phyloP scores from a whole-genome alignment of 2,888 invertebrate genomes.

The Orthosia gracilis region DNA sequence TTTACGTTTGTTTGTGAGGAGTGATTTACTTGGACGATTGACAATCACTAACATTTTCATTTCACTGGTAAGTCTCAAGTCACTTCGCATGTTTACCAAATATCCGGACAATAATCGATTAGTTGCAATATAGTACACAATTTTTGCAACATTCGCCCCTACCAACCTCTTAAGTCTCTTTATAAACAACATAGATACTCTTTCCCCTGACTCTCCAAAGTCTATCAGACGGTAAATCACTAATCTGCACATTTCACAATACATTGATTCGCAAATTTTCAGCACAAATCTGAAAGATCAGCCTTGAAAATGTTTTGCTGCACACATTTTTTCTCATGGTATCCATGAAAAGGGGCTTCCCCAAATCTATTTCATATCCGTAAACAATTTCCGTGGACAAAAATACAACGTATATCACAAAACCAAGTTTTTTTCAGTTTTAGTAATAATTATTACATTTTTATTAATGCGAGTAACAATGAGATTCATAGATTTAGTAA shows the following conservation, averaged over 20 bases:
- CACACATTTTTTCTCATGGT: conserved; percentile 77
- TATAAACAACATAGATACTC: too few species aligned
- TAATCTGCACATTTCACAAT: conserved; percentile 61
- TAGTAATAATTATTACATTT: too few species aligned
- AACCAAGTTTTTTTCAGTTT: conserved; percentile 2
- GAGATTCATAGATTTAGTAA: too few species aligned
- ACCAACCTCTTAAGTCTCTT: conserved; percentile 78
- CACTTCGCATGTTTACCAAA: conserved; percentile 75
- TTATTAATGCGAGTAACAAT: too few species aligned
- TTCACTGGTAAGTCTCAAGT: conserved; percentile 54
- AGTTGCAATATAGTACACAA: conserved; percentile 83
- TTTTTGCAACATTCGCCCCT: conserved; percentile 81
- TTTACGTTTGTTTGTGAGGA: conserved; percentile 1
- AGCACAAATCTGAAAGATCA: conserved; percentile 79
- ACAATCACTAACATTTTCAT: conserved; percentile 46
- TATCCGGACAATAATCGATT: conserved; percentile 83
- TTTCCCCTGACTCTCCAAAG: conserved; percentile 76
- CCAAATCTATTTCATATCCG: neutral
- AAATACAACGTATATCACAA: too few species aligned
- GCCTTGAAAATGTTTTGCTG: conserved; percentile 74
- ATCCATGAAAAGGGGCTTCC: conserved; percentile 70
- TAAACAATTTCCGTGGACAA: too few species aligned
- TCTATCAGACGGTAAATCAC: conserved; percentile 72
- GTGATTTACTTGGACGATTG: conserved; percentile 41
- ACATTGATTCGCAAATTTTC: conserved; percentile 63